Conservation (phyloP, 2,888 invertebrate species). For the Laothoe populi region DNA sequence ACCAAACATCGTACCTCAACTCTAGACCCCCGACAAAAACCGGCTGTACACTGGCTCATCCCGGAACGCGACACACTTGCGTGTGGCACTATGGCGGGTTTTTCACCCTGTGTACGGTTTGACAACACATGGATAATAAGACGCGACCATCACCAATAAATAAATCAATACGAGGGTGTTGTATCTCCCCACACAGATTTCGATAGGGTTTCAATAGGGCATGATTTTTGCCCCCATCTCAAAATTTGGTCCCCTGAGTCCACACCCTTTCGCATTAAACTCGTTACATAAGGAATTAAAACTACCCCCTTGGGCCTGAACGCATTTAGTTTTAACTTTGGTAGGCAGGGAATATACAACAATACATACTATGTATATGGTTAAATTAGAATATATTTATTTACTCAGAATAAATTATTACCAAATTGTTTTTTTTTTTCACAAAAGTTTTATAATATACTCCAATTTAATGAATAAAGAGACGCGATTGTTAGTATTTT, state of each 20-base stretch:
- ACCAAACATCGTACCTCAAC: too few relatives aligned
- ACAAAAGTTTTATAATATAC: too few relatives aligned
- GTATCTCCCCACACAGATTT: slow-evolving; percentile 43
- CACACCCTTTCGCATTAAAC: slow-evolving; percentile 52
- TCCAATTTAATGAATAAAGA: too few relatives aligned
- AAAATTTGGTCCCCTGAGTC: slow-evolving; percentile 68
- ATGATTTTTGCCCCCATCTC: slow-evolving; percentile 55
- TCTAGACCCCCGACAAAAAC: too few relatives aligned
- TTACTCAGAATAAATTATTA: not conserved
- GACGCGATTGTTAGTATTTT: too few relatives aligned
- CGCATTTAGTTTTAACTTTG: slow-evolving; percentile 21
- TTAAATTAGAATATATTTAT: not conserved
- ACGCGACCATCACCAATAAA: slow-evolving; percentile 34
- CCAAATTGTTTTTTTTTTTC: too few relatives aligned
- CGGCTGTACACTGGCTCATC: too few relatives aligned
- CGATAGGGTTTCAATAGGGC: slow-evolving; percentile 40
- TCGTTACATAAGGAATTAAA: slow-evolving; percentile 23
- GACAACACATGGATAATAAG: not conserved
- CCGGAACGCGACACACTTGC: too few relatives aligned
- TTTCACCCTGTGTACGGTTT: too few relatives aligned
- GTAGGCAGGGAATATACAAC: not conserved
- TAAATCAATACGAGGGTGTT: slow-evolving; percentile 41
- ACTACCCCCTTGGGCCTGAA: slow-evolving; percentile 14
- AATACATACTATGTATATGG: not conserved
- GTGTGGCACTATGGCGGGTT: too few relatives aligned